A percentile compares a stretch with the other conserved stretches of the same genome.
Evolutionary conservation across 2,797 vertebrate genomes (phyloP).

Genomic region (Trichosurus vulpecula): DNA sequence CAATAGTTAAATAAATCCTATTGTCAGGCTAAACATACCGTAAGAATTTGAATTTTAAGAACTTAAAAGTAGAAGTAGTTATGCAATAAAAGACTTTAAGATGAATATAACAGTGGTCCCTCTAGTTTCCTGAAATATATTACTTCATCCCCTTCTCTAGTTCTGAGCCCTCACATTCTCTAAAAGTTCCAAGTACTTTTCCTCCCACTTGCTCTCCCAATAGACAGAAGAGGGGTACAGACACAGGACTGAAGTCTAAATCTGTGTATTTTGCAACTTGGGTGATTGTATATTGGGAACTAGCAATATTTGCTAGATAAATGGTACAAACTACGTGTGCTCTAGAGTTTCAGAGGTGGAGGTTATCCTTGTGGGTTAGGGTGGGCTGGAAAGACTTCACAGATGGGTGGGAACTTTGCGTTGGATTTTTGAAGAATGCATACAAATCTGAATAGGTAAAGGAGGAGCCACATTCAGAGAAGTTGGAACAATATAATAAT

Average conservation of each 20-base stretch:
- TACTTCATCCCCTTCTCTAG: background rate
- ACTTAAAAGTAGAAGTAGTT: background rate
- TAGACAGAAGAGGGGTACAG: background rate
- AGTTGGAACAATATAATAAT: background rate
- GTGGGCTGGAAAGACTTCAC: background rate
- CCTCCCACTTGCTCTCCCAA: background rate
- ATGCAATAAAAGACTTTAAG: background rate
- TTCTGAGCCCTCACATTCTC: background rate
- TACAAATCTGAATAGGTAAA: background rate
- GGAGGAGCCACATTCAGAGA: background rate
- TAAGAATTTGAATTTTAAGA: background rate
- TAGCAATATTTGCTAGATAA: background rate
- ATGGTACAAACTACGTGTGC: background rate
- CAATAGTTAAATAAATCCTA: background rate
- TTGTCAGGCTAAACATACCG: background rate
- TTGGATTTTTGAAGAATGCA: background rate
- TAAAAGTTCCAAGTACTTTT: background rate
- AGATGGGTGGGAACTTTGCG: background rate
- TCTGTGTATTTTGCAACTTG: background rate
- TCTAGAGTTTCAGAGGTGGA: background rate
- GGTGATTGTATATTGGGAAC: background rate
- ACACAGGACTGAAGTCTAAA: background rate
- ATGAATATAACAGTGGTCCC: background rate
- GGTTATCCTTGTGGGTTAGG: background rate
- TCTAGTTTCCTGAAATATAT: background rate